phyloP scores from a whole-genome alignment of 2,797 vertebrate genomes.

The Gambusia yucatana region DNA sequence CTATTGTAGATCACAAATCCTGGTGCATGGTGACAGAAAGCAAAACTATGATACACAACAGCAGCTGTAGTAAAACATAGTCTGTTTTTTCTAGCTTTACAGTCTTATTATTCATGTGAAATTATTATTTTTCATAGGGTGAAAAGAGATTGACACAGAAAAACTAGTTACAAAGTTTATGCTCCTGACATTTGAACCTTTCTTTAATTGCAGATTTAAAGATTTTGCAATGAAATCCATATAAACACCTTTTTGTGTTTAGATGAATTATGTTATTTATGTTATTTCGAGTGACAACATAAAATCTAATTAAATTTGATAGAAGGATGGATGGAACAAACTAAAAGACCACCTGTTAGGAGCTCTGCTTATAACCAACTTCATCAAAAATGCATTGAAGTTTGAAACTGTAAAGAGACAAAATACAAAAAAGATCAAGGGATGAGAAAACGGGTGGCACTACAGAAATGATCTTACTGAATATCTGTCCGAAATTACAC shows the following conservation, averaged over 20 bases:
- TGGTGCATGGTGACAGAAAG: background rate
- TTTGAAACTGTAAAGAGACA: background rate
- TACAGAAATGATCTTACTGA: background rate
- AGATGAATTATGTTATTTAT: too few species aligned
- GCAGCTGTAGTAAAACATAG: background rate
- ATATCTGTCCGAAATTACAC: background rate
- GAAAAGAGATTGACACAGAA: background rate
- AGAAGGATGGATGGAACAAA: background rate
- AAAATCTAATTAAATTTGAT: background rate
- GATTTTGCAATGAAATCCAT: too few species aligned
- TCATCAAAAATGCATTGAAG: background rate
- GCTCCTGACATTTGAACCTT: background rate
- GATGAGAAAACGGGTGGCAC: background rate
- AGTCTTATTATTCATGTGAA: background rate
- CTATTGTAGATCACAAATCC: background rate
- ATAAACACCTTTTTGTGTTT: too few species aligned
- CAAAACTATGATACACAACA: background rate
- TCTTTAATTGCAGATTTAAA: background rate
- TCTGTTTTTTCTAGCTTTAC: background rate
- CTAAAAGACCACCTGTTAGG: background rate
- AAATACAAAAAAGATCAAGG: background rate
- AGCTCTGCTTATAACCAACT: background rate
- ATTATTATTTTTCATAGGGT: background rate
- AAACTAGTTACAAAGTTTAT: background rate
- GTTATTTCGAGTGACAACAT: too few species aligned